Percentiles rank a stretch among this genome's conserved stretches.
Evolutionary conservation across 2,113 vertebrate genomes (phyloP).

Genomic region (Sitta europaea): DNA sequence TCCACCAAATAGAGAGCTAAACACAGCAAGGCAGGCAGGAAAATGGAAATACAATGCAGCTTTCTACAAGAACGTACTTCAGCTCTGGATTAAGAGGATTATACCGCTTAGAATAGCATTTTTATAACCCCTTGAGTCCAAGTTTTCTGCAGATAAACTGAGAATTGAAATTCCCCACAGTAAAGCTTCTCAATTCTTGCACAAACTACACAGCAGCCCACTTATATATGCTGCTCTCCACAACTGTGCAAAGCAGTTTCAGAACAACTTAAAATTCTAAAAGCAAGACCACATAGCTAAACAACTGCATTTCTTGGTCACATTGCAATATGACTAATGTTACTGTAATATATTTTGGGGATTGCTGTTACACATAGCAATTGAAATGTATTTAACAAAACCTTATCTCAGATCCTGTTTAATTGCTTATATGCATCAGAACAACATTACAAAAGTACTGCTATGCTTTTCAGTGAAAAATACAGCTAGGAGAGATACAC

Average conservation of each 20-base stretch:
- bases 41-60: conserved; percentile 6
- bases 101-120: neutral
- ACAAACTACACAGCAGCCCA: neutral
- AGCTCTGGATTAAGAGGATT: conserved; percentile 35
- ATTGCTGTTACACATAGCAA: neutral
- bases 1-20: neutral
- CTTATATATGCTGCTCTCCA: neutral
- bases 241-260: neutral
- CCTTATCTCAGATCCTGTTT: neutral
- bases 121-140: neutral
- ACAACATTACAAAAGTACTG: neutral
- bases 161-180: neutral
- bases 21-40: neutral
- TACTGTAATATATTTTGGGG: neutral
- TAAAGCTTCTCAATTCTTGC: neutral
- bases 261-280: neutral
- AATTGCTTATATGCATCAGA: neutral
- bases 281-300: neutral
- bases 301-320: neutral
- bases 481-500: neutral
- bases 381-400: neutral
- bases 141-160: conserved; percentile 11
- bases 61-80: conserved; percentile 14
- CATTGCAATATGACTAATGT: neutral
- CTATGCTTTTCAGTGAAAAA: neutral